Conservation (phyloP, 35 echinoderm and acorn worm species). For the Stichopus chloronotus region DNA sequence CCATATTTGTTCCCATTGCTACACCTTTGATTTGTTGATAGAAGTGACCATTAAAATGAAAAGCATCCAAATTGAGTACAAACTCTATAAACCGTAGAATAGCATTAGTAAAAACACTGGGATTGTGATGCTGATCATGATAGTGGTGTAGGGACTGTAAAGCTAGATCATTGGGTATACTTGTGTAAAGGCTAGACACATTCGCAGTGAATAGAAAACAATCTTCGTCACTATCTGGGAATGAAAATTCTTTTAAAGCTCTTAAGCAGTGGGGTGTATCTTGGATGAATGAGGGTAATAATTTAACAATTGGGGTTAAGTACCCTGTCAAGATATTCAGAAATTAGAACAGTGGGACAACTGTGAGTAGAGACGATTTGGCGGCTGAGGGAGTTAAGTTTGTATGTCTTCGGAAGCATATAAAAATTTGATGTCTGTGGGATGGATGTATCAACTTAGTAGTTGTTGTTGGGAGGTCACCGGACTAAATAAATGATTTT, state of each 20-base stretch:
- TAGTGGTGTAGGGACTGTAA: not conserved
- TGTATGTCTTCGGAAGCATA: too few relatives aligned
- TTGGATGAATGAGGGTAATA: not conserved
- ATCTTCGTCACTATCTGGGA: not conserved
- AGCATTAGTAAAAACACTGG: not conserved
- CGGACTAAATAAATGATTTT: too few relatives aligned
- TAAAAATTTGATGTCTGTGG: too few relatives aligned
- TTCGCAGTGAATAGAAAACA: not conserved
- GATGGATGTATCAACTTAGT: too few relatives aligned
- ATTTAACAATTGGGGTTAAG: not conserved
- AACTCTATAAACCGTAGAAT: not conserved
- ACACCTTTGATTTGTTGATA: too few relatives aligned
- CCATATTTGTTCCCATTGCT: not conserved
- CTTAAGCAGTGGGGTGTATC: not conserved
- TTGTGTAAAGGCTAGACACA: not conserved
- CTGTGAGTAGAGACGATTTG: too few relatives aligned
- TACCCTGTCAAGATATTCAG: not conserved
- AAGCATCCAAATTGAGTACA: not conserved
- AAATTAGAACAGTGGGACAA: not conserved
- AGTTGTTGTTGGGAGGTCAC: too few relatives aligned
- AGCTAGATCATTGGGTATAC: not conserved
- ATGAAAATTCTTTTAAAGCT: not conserved
- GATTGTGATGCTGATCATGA: not conserved
- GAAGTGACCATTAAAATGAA: not conserved
- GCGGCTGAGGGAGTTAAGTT: too few relatives aligned